phyloP scores from a whole-genome alignment of 2,888 invertebrate genomes.

The Agrotis segetum region DNA sequence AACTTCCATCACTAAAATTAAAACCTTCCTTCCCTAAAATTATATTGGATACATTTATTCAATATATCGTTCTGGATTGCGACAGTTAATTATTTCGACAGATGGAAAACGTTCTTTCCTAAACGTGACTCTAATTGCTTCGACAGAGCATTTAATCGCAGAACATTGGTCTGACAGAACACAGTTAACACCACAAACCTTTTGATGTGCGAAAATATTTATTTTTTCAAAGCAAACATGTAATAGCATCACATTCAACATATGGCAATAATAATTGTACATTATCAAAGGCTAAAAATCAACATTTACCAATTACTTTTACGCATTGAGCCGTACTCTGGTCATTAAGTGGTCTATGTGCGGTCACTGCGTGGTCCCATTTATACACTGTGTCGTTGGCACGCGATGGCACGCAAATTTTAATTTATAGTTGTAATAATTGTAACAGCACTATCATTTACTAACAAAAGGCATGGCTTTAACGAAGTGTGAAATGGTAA shows the following conservation, averaged over 20 bases:
- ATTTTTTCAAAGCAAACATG: too few relatives aligned
- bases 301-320: slow-evolving; percentile 11
- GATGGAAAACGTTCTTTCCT: too few relatives aligned
- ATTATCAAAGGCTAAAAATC: slow-evolving; percentile 22
- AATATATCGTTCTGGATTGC: too few relatives aligned
- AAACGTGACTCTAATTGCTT: too few relatives aligned
- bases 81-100: too few relatives aligned
- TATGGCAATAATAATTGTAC: background rate
- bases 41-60: too few relatives aligned
- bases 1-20: too few relatives aligned
- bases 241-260: background rate
- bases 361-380: slow-evolving; percentile 22
- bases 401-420: slow-evolving; percentile 45
- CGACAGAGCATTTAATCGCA: too few relatives aligned
- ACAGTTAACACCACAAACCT: too few relatives aligned
- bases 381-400: slow-evolving; percentile 32
- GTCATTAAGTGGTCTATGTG: slow-evolving; percentile 52
- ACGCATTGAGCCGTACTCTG: slow-evolving; percentile 1
- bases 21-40: too few relatives aligned
- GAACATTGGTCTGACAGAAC: too few relatives aligned
- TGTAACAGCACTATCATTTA: slow-evolving; percentile 37
- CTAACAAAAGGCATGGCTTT: slow-evolving; percentile 20
- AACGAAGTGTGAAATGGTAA: slow-evolving; percentile 23
- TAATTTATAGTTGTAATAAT: slow-evolving; percentile 42
- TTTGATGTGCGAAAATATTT: too few relatives aligned